A percentile compares a stretch with the other conserved stretches of the same genome.
Evolutionary conservation across 2,888 invertebrate genomes (phyloP).

Genomic region (Acrocera orbiculus): DNA sequence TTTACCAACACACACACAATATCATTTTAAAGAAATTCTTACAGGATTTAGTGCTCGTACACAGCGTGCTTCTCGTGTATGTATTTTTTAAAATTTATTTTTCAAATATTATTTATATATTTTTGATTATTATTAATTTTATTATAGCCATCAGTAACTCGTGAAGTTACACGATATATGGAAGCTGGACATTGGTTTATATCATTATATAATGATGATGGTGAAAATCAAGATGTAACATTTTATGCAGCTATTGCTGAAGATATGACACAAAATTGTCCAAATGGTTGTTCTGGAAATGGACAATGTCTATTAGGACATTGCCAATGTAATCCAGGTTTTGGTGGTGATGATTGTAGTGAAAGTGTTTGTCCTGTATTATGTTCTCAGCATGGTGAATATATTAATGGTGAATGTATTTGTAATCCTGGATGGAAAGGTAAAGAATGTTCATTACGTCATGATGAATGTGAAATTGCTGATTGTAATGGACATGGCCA

Average conservation of each 20-base stretch:
- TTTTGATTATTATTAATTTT: slow-evolving; percentile 2
- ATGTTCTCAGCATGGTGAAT: slow-evolving; percentile 92
- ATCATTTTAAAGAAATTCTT: slow-evolving; percentile 86
- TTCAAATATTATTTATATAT: not conserved
- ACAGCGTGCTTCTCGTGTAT: slow-evolving; percentile 72
- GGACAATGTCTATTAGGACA: slow-evolving; percentile 91
- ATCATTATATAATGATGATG: slow-evolving; percentile 89
- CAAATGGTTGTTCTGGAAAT: slow-evolving; percentile 89
- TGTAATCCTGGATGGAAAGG: slow-evolving; percentile 99
- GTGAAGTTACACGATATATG: slow-evolving; percentile 87
- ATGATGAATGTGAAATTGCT: slow-evolving; percentile 90
- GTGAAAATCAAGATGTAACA: slow-evolving; percentile 72
- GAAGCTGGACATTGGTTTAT: slow-evolving; percentile 95
- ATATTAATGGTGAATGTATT: slow-evolving; percentile 89
- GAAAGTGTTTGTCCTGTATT: slow-evolving; percentile 96
- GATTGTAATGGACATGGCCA: slow-evolving; percentile 94
- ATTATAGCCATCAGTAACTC: slow-evolving; percentile 54
- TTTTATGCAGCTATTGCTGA: slow-evolving; percentile 71
- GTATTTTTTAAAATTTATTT: slow-evolving; percentile 24
- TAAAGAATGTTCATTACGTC: slow-evolving; percentile 84
- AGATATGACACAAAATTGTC: slow-evolving; percentile 89
- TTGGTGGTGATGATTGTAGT: slow-evolving; percentile 90
- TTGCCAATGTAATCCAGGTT: slow-evolving; percentile 93
- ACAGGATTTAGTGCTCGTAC: slow-evolving; percentile 77
- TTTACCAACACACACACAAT: slow-evolving; percentile 88